phyloP scores from a whole-genome alignment of 2,797 vertebrate species.

The Aratinga solstitialis region DNA sequence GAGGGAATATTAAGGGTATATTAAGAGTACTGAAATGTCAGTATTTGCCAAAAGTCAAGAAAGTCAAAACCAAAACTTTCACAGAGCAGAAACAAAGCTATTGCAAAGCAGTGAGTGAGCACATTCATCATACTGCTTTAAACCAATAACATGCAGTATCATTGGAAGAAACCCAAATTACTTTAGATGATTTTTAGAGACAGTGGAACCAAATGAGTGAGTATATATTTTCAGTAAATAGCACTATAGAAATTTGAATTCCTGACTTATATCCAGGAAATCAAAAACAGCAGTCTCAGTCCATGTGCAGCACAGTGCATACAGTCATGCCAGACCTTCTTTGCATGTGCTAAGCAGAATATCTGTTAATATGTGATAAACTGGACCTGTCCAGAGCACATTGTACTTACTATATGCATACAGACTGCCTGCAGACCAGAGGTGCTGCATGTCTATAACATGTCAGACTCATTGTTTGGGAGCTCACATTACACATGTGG shows the following conservation, averaged over 20 bases:
- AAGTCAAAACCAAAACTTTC: neutral
- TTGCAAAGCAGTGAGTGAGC: neutral
- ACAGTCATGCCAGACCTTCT: neutral
- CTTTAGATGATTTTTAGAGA: neutral
- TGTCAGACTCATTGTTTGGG: neutral
- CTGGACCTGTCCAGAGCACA: neutral
- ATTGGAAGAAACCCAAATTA: neutral
- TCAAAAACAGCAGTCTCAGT: neutral
- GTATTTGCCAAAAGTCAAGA: neutral
- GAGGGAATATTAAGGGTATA: neutral
- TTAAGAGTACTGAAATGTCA: neutral
- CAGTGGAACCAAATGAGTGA: neutral
- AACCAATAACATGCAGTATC: neutral
- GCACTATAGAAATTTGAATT: neutral
- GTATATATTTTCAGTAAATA: neutral
- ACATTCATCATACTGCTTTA: neutral
- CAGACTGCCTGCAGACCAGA: neutral
- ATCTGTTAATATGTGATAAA: neutral
- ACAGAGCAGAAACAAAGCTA: neutral
- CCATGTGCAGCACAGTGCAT: neutral
- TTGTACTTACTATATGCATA: neutral
- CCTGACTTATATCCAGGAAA: neutral
- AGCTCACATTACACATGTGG: fast-evolving
- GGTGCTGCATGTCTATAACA: neutral
- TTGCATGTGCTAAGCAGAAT: neutral